phyloP scores from a whole-genome alignment of 2,797 vertebrate species.

The Hybognathus amarus region DNA sequence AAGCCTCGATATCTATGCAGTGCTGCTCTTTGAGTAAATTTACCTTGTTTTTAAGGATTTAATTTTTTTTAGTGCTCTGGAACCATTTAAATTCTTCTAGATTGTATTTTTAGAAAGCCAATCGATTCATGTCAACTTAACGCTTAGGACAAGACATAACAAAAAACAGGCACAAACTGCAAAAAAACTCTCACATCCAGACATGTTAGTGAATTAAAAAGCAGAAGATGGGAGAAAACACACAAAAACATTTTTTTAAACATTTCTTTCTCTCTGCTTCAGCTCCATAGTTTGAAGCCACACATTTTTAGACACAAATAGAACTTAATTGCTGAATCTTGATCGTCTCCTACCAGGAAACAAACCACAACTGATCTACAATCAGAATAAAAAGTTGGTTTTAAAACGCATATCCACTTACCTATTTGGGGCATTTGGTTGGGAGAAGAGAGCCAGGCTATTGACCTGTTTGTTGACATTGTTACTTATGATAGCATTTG shows the following conservation, averaged over 20 bases:
- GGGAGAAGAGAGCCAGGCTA: conserved; percentile 41
- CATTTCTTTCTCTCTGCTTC: neutral
- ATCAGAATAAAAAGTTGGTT: neutral
- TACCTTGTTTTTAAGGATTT: too few species aligned
- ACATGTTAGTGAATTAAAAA: conserved; percentile 18
- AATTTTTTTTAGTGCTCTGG: too few species aligned
- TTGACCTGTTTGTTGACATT: conserved; percentile 52
- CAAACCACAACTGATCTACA: neutral
- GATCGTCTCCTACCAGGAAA: neutral
- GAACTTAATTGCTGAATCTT: neutral
- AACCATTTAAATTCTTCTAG: neutral
- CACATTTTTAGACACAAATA: neutral
- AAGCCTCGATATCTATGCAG: neutral
- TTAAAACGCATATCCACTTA: conserved; percentile 45
- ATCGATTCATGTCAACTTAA: neutral
- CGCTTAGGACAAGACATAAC: neutral
- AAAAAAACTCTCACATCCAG: conserved; percentile 14
- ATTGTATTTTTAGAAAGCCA: neutral
- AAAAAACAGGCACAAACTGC: neutral
- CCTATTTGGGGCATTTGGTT: conserved; percentile 43
- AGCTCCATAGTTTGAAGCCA: conserved; percentile 10
- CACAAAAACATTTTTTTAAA: neutral
- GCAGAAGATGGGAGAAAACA: neutral
- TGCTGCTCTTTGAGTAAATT: neutral
- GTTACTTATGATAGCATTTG: conserved; percentile 27